Percentiles rank a stretch among this genome's conserved stretches.
phyloP scores from a whole-genome alignment of 2,797 vertebrate species.

The Bothrops alternatus region DNA sequence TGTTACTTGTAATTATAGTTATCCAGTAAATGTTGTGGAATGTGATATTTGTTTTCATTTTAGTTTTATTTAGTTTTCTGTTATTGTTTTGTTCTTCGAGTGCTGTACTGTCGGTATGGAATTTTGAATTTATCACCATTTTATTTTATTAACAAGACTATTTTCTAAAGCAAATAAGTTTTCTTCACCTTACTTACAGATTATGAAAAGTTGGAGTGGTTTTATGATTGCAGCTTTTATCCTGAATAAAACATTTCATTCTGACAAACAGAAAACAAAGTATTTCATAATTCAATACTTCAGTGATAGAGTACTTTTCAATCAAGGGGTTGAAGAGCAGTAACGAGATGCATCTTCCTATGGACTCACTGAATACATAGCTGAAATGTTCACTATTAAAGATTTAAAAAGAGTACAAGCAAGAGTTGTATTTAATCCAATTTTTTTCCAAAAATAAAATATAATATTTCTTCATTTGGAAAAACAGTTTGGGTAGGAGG shows the following conservation, averaged over 20 bases:
- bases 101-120: not conserved
- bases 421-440: not conserved
- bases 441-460: not conserved
- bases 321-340: not conserved
- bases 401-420: not conserved
- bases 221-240: not conserved
- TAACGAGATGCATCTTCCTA: not conserved
- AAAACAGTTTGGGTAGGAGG: not conserved
- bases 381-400: not conserved
- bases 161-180: not conserved
- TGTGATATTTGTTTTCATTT: slow-evolving; percentile 36
- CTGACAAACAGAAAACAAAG: not conserved
- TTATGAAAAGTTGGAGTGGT: not conserved
- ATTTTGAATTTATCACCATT: not conserved
- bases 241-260: not conserved
- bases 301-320: not conserved
- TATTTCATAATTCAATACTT: not conserved
- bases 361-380: not conserved
- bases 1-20: slow-evolving; percentile 49
- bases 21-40: slow-evolving; percentile 49
- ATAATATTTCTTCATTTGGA: not conserved
- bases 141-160: not conserved
- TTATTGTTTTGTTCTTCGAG: not conserved
- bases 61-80: not conserved
- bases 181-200: not conserved